Evolutionary conservation across 2,888 invertebrate species (phyloP).

Genomic region (Nezara viridula): DNA sequence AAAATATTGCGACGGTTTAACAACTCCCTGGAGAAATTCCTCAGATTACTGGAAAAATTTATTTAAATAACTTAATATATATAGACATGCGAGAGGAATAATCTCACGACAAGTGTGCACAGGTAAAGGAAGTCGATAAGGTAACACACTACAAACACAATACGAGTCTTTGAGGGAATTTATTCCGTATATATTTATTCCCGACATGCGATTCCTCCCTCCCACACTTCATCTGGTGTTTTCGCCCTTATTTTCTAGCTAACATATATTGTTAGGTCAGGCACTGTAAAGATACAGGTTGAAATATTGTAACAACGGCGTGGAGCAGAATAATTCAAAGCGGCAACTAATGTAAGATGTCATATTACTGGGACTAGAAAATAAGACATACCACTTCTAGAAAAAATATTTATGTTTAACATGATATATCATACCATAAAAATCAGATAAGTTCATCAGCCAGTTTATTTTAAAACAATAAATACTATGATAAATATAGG

Average conservation of each 20-base stretch:
- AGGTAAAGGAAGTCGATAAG: slow-evolving; percentile 7
- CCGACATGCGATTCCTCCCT: background rate
- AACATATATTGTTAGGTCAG: background rate
- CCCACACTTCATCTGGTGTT: background rate
- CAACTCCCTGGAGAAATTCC: background rate
- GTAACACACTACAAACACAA: background rate
- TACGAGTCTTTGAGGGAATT: background rate
- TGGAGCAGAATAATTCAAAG: background rate
- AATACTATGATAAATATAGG: no score
- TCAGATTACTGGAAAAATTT: background rate
- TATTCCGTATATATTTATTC: background rate
- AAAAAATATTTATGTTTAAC: background rate
- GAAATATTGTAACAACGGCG: background rate
- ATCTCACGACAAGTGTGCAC: slow-evolving; percentile 50
- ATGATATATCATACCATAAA: no score
- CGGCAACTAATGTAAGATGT: background rate
- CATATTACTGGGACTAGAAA: background rate
- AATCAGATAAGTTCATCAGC: no score
- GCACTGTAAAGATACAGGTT: background rate
- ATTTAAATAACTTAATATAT: slow-evolving; percentile 44
- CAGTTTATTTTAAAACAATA: no score
- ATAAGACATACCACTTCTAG: background rate
- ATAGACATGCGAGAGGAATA: slow-evolving; percentile 41
- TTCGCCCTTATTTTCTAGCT: background rate
- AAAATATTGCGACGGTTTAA: slow-evolving; percentile 11